Percentiles rank a stretch among this genome's conserved stretches.
phyloP scores from a whole-genome alignment of 2,888 invertebrate genomes.

The Hofmannophila pseudospretella region DNA sequence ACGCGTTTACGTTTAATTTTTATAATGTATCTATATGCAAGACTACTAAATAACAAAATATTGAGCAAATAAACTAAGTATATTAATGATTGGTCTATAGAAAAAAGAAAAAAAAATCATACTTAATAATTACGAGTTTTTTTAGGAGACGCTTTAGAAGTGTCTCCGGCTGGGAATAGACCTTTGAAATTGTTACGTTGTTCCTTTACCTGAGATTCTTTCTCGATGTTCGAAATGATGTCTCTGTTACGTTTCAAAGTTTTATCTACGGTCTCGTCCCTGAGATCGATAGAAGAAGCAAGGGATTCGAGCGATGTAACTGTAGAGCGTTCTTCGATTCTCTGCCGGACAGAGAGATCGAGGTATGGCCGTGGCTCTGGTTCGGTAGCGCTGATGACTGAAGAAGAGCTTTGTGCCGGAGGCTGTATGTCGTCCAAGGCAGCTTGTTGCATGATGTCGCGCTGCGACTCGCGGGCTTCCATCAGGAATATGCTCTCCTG shows the following conservation, averaged over 20 bases:
- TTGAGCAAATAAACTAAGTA: constrained; percentile 3
- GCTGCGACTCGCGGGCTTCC: constrained; percentile 87
- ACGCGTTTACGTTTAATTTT: too few relatives aligned
- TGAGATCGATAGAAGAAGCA: constrained; percentile 51
- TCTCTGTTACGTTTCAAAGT: constrained; percentile 45
- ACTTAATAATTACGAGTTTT: constrained; percentile 32
- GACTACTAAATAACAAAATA: neutral
- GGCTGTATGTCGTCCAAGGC: constrained; percentile 35
- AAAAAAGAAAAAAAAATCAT: neutral
- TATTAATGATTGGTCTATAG: constrained; percentile 4
- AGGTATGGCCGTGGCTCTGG: constrained; percentile 31
- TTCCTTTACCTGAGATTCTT: constrained; percentile 59
- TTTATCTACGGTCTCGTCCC: constrained; percentile 34
- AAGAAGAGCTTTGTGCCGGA: constrained; percentile 20
- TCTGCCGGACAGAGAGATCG: constrained; percentile 42
- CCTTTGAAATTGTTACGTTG: constrained; percentile 43
- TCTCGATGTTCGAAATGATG: constrained; percentile 37
- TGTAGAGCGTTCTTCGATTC: constrained; percentile 51
- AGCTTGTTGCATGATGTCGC: constrained; percentile 71
- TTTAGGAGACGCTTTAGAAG: constrained; percentile 35
- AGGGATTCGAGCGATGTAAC: constrained; percentile 78
- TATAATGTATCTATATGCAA: too few relatives aligned
- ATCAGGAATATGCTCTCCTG: constrained; percentile 90
- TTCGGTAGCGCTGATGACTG: constrained; percentile 4
- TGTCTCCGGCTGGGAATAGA: constrained; percentile 44